Conservation (phyloP, 2,888 invertebrate genomes). For the Eurois occulta region DNA sequence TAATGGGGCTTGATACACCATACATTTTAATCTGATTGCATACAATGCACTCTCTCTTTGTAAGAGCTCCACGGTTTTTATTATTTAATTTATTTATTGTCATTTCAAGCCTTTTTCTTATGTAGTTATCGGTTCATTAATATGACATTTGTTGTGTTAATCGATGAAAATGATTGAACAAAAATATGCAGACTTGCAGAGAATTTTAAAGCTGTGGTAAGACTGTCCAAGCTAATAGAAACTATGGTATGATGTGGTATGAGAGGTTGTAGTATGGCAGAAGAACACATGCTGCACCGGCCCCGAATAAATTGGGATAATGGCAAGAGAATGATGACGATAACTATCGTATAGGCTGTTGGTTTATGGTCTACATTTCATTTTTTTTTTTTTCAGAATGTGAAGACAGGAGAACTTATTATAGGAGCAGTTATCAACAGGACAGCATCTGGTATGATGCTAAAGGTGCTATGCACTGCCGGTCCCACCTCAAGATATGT, state of each 20-base stretch:
- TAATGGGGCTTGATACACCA: not conserved
- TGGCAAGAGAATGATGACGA: not conserved
- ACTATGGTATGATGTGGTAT: not conserved
- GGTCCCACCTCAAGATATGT: constrained; percentile 95
- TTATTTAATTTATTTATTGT: not conserved
- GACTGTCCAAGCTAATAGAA: not conserved
- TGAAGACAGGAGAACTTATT: constrained; percentile 94
- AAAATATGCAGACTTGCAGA: not conserved
- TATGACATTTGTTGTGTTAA: no score
- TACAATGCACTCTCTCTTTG: not conserved
- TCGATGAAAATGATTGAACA: not conserved
- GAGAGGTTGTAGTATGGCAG: not conserved
- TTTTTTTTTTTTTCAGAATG: constrained; percentile 84
- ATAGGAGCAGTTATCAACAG: constrained; percentile 95
- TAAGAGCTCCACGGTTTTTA: not conserved
- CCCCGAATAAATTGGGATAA: not conserved
- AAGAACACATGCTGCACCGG: not conserved
- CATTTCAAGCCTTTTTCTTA: no score
- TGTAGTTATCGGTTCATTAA: no score
- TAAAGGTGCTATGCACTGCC: constrained; percentile 96
- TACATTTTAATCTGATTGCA: not conserved
- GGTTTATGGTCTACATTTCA: not conserved
- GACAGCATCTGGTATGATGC: constrained; percentile 93
- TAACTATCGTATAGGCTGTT: not conserved
- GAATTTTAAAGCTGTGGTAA: not conserved